phyloP scores from a whole-genome alignment of 2,888 invertebrate genomes.

The Andrena bucephala region DNA sequence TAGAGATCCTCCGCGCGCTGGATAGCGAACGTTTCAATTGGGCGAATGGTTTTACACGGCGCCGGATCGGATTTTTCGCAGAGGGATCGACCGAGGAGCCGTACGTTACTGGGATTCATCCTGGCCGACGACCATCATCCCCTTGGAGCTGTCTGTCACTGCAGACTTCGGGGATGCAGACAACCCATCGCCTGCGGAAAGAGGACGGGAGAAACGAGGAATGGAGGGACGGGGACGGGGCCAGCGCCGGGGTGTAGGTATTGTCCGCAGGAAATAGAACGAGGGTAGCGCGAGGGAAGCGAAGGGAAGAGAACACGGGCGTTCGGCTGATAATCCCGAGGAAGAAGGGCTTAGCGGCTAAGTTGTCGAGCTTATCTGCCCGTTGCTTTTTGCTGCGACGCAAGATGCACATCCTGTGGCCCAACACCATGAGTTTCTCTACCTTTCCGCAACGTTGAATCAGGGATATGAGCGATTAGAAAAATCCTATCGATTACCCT shows the following conservation, averaged over 20 bases:
- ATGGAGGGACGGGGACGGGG: slow-evolving; percentile 46
- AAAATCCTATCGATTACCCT: too few species aligned
- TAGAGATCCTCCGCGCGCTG: slow-evolving; percentile 13
- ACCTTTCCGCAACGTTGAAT: background rate
- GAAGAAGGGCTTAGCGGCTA: slow-evolving; percentile 75
- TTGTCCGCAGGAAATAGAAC: slow-evolving; percentile 78
- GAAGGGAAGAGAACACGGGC: slow-evolving; percentile 47
- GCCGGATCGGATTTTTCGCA: slow-evolving; percentile 34
- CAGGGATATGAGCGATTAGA: background rate
- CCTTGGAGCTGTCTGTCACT: slow-evolving; percentile 77
- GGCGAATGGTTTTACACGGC: slow-evolving; percentile 32
- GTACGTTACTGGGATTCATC: slow-evolving; percentile 70
- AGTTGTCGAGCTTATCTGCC: slow-evolving; percentile 71
- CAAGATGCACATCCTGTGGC: slow-evolving; percentile 49
- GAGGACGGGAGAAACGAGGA: slow-evolving; percentile 23
- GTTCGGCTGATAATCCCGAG: slow-evolving; percentile 75
- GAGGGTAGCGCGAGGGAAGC: slow-evolving; percentile 58
- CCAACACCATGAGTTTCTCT: slow-evolving; percentile 35
- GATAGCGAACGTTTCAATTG: slow-evolving; percentile 36
- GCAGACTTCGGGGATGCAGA: slow-evolving; percentile 66
- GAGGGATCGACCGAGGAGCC: slow-evolving; percentile 49
- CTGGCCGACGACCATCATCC: slow-evolving; percentile 72
- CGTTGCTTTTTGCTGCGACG: slow-evolving; percentile 66
- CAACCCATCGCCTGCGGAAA: slow-evolving; percentile 50
- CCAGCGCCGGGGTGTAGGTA: slow-evolving; percentile 58